Evolutionary conservation across 2,888 invertebrate genomes (phyloP).

Genomic region (Acrobasis consociella): DNA sequence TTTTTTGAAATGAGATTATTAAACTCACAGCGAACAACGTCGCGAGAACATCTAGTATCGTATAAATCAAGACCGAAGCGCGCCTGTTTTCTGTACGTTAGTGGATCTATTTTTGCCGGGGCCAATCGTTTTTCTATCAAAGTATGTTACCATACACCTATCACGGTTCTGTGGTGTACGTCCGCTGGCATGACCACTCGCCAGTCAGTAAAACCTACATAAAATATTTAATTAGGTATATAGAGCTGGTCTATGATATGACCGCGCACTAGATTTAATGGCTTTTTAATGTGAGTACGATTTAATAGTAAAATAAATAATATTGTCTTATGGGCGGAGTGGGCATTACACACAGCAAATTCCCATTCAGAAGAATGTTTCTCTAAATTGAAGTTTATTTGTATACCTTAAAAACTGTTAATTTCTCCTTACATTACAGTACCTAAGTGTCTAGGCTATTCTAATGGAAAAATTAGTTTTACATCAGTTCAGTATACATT

Average conservation of each 20-base stretch:
- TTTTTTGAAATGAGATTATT: background rate
- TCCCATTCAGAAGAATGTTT: too few species aligned
- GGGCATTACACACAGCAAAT: too few species aligned
- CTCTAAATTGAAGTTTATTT: too few species aligned
- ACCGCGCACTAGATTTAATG: background rate
- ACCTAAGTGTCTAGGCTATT: too few species aligned
- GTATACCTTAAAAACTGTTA: too few species aligned
- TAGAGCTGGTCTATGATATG: slow-evolving; percentile 1
- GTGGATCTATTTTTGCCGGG: slow-evolving; percentile 70
- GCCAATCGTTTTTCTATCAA: slow-evolving; percentile 62
- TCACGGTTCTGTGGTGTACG: slow-evolving; percentile 15
- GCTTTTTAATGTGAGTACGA: background rate
- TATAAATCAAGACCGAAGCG: slow-evolving; percentile 74
- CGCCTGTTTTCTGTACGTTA: slow-evolving; percentile 79
- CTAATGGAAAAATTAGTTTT: too few species aligned
- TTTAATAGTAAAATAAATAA: background rate
- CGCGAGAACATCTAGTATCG: slow-evolving; percentile 52
- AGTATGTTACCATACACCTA: slow-evolving; percentile 46
- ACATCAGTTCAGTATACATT: too few species aligned
- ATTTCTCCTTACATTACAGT: too few species aligned
- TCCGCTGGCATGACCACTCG: slow-evolving; percentile 27
- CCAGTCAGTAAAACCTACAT: slow-evolving; percentile 31
- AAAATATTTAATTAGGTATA: slow-evolving; percentile 35
- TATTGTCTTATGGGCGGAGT: background rate
- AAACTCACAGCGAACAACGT: slow-evolving; percentile 1